Evolutionary conservation across 1,140 invertebrate genomes (phyloP).

Genomic region (Aphis craccivora): DNA sequence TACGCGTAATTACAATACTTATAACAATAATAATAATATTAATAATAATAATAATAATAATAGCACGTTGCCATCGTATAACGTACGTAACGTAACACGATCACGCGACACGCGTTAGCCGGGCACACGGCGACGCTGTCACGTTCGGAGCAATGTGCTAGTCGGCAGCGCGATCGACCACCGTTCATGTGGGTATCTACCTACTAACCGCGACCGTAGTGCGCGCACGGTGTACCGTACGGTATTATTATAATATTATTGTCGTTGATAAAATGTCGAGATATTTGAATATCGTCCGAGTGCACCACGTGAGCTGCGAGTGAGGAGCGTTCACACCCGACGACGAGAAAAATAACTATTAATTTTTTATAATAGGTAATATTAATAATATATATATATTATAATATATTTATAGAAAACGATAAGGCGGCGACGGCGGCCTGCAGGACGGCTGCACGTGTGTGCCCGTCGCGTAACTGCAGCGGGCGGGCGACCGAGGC

Average conservation of each 20-base stretch:
- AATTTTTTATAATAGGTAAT: background rate
- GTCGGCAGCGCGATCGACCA: background rate
- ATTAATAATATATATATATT: no score
- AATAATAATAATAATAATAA: background rate
- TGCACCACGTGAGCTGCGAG: background rate
- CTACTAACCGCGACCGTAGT: background rate
- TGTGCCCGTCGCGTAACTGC: background rate
- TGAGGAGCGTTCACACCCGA: background rate
- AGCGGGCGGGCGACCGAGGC: background rate
- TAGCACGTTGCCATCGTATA: background rate
- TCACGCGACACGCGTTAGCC: conserved; percentile 7
- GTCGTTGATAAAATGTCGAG: background rate
- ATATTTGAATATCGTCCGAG: background rate
- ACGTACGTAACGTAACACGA: background rate
- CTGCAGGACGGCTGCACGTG: background rate
- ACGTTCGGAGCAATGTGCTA: conserved; percentile 36
- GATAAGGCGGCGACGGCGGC: background rate
- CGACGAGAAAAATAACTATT: background rate
- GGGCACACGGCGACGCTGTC: background rate
- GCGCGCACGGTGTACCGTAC: background rate
- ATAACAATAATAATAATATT: background rate
- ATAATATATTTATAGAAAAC: background rate
- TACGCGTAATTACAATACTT: background rate
- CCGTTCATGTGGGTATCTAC: background rate
- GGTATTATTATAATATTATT: background rate